phyloP scores from a whole-genome alignment of 2,113 vertebrate genomes.

The Brachyhypopomus occidentalis region DNA sequence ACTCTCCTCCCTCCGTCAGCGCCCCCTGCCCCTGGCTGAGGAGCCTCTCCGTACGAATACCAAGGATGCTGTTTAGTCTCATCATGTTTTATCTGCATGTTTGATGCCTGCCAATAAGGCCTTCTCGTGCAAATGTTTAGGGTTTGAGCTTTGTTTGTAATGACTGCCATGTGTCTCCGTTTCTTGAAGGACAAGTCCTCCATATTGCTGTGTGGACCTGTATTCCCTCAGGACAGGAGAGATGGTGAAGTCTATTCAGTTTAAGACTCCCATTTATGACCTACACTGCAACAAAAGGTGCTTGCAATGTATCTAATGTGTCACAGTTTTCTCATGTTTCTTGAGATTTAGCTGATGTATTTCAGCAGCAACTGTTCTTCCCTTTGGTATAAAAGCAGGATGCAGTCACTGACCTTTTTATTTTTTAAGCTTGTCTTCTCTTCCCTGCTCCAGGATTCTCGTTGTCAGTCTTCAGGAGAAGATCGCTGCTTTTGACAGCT shows the following conservation, averaged over 20 bases:
- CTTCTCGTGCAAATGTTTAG: background rate
- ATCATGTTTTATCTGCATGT: background rate
- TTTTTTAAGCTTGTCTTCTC: background rate
- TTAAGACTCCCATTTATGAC: constrained; percentile 97
- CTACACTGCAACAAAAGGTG: constrained; percentile 96
- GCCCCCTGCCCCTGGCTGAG: background rate
- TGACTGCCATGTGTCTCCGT: constrained; percentile 33
- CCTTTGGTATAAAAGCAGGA: too few relatives aligned
- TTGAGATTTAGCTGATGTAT: too few relatives aligned
- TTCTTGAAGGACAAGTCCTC: constrained; percentile 85
- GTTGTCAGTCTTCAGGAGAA: constrained; percentile 96
- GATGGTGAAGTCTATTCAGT: constrained; percentile 98
- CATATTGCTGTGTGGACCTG: constrained; percentile 94
- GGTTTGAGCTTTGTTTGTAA: constrained; percentile 19
- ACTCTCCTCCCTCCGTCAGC: constrained; percentile 27
- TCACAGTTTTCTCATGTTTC: background rate
- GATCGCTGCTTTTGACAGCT: constrained; percentile 98
- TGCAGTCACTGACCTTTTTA: too few relatives aligned
- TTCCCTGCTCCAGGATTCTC: constrained; percentile 81
- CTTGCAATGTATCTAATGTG: constrained; percentile 16
- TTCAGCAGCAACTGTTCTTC: too few relatives aligned
- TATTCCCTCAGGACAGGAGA: constrained; percentile 93
- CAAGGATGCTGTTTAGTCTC: background rate
- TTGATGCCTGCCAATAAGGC: constrained; percentile 24
- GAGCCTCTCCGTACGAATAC: constrained; percentile 31